A percentile compares a stretch with the other conserved stretches of the same genome.
Conservation (phyloP, 2,888 invertebrate genomes). For the Athetis lepigone region DNA sequence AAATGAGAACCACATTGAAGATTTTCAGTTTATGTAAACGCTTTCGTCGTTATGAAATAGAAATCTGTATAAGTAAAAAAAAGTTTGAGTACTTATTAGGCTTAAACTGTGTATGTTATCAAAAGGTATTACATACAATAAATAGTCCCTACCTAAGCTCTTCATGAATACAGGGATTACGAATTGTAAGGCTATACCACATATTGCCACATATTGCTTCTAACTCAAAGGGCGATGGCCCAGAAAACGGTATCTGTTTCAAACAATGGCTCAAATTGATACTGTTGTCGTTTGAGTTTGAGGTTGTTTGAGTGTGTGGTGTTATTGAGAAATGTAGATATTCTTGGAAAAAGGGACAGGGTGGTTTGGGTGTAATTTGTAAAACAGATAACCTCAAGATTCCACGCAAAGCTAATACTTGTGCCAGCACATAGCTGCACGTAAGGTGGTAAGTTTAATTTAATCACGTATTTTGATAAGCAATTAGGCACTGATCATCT, state of each 20-base stretch:
- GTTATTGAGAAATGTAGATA: not conserved
- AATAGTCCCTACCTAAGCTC: not conserved
- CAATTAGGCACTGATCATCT: no score
- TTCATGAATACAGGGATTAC: constrained; percentile 12
- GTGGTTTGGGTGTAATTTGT: not conserved
- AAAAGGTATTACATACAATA: no score
- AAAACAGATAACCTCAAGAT: no score
- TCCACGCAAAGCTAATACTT: no score
- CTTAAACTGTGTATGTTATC: not conserved
- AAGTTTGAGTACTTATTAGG: no score
- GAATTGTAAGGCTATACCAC: not conserved
- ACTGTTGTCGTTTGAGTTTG: not conserved
- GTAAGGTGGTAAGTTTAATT: no score
- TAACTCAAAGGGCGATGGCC: constrained; percentile 2
- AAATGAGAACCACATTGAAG: no score
- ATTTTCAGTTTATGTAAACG: no score
- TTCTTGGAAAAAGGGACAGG: not conserved
- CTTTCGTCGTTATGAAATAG: no score
- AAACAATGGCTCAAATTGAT: constrained; percentile 5
- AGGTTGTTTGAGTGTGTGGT: not conserved
- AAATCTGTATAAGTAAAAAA: no score
- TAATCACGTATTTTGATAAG: no score
- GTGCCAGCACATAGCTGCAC: no score
- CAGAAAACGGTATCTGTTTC: not conserved
- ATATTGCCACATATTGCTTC: not conserved